Base-by-base conservation (phyloP, 2,888 invertebrate genomes). In the Diaphora mendica region DNA sequence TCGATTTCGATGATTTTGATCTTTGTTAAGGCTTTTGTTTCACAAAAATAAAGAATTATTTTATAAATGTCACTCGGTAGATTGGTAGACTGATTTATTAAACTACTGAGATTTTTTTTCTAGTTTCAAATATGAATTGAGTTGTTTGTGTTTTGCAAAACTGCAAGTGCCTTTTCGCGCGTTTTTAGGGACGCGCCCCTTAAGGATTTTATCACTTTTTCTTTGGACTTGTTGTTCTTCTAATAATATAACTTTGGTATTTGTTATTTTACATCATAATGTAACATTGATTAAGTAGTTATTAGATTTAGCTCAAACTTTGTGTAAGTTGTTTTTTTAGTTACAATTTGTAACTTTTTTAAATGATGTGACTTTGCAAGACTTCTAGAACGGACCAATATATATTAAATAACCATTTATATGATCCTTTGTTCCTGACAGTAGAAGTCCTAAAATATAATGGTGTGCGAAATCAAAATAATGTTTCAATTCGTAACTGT, bases 181-280 rank as follows among this genome's bases (percentile, higher is more conserved):
- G n/a, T n/a, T n/a, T n/a, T n/a, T n/a, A n/a, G n/a, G n/a, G n/a
- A n/a, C n/a, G n/a, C n/a, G n/a, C n/a, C n/a, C n/a, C n/a, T n/a
- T n/a, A n/a, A 91, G 90, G 91, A 91, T 93, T 93, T 92, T 91
- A 92, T 92, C 91, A 90, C 90, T 89, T 90, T 90, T 91, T 88
- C 89, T 88, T 87, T 85, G 90, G 87, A 85, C 89, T 85, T 87
- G 86, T 79, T 80, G 68, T 83, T 86, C 85, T 89, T 85, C 83
- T 30, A 17, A 30, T 30, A 30, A 30, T 30, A 62, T 17, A 17
- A 15, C 82, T 83, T 86, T 85, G 85, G 85, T 87, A 85, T 87
- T 87, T 84, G 30, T 62, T 30, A 62, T 30, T 62, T 65, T 23
- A n/a, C 9, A 23, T 35, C 64, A 20, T 33, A 33, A 30, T 15